phyloP scores from a whole-genome alignment of 2,888 invertebrate genomes.

The Ectobius pallidus region DNA sequence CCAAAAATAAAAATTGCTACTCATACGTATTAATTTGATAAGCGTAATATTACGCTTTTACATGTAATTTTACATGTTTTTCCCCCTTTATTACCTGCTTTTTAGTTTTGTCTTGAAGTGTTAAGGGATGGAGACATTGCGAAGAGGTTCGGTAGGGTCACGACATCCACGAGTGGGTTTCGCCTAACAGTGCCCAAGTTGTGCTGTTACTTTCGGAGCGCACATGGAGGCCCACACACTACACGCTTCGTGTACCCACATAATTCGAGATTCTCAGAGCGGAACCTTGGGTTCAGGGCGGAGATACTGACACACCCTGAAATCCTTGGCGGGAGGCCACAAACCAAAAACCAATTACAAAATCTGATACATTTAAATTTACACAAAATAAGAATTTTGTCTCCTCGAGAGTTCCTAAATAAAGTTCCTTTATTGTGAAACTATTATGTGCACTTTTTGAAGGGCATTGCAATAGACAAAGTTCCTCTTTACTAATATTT shows the following conservation, averaged over 20 bases:
- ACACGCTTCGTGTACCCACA: background rate
- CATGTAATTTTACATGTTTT: too few relatives aligned
- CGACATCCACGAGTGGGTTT: too few relatives aligned
- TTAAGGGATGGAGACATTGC: too few relatives aligned
- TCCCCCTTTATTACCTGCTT: too few relatives aligned
- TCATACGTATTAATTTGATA: too few relatives aligned
- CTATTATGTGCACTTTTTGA: background rate
- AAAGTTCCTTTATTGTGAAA: background rate
- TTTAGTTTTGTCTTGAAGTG: too few relatives aligned
- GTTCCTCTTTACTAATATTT: background rate
- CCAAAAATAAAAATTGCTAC: too few relatives aligned
- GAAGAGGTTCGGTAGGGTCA: too few relatives aligned
- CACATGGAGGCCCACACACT: too few relatives aligned
- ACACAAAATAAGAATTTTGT: background rate
- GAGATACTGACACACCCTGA: background rate
- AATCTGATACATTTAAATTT: background rate
- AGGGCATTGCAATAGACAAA: background rate
- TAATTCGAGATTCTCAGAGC: background rate
- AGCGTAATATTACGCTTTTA: too few relatives aligned
- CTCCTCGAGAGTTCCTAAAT: background rate
- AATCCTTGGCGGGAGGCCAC: constrained; percentile 5
- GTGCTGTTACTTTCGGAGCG: too few relatives aligned
- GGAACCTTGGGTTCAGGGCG: constrained; percentile 6
- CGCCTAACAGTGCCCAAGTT: too few relatives aligned
- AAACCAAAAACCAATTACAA: background rate